Base-by-base conservation (phyloP, 2,113 vertebrate species). In the Caretta caretta region DNA sequence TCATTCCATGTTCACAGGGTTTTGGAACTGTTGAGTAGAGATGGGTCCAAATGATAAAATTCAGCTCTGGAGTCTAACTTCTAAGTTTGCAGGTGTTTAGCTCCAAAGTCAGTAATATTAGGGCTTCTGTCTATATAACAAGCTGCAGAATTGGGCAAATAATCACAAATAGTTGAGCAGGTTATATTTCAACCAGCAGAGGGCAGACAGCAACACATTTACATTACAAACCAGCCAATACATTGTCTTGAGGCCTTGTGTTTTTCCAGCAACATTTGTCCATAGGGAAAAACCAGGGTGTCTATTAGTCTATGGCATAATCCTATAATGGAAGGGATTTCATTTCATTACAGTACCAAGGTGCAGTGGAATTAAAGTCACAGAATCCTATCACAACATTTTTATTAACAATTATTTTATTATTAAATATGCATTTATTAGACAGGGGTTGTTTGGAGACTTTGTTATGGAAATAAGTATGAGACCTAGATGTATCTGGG, bases 321-420 rank as follows among this genome's bases (percentile, higher is more conserved):
- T 84, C 86, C 93, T 88, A 86, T 82, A 81, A 6, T 25, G 78
- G 89, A 96, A 96, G 69, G 92, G 78, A 95, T 95, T 96, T 96
- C 69, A 95, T 94, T 92, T 87, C 31, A 97, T 95, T 96, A 94
- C 89, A 81, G 82, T 86, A 85, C 19, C 53, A 91, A 91, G 93
- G 79, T 62, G 35, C 42, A 88, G 25, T 42, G 49, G 92, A 93
- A 72, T 50, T 91, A 50, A 81, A 86, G 50, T 31, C 90, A 92
- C 46, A 94, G 78, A 51, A 46, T 88, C 57, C 75, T 88, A 50
- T 83, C 79, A 27, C 50, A 82, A 14, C 24, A 92, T 42, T 53
- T 54, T 93, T 95, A 93, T 91, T 93, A 93, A 86, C 89, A 80
- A 59, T 89, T 96, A 94, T 50, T 92, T 90, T 95, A 86, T 91